Conservation (phyloP, 2,797 vertebrate genomes). For the Bovichtus variegatus region DNA sequence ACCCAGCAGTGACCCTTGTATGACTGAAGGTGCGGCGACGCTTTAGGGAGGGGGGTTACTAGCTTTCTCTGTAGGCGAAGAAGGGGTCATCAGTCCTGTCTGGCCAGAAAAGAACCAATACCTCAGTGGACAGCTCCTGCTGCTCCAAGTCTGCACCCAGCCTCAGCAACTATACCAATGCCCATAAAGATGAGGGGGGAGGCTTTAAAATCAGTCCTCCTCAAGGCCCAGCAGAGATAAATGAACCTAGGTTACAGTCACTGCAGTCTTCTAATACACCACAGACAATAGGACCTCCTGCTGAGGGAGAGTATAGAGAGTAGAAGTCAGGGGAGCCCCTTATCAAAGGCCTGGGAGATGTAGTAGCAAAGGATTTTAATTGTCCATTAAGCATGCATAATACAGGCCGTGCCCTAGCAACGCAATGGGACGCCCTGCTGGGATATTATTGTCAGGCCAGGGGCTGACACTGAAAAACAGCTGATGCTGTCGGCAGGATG, state of each 20-base stretch:
- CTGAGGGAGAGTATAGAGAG: slow-evolving; percentile 87
- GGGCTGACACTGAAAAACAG: slow-evolving; percentile 94
- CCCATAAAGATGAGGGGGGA: slow-evolving; percentile 83
- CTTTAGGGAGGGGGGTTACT: slow-evolving; percentile 51
- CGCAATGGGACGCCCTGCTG: slow-evolving; percentile 89
- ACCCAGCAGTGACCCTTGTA: slow-evolving; percentile 86
- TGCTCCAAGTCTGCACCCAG: slow-evolving; percentile 85
- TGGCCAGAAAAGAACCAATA: slow-evolving; percentile 90
- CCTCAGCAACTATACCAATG: slow-evolving; percentile 71
- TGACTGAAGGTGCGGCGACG: slow-evolving; percentile 74
- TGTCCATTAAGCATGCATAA: slow-evolving; percentile 99
- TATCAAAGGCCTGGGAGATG: slow-evolving; percentile 92
- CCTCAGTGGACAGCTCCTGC: slow-evolving; percentile 90
- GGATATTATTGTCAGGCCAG: slow-evolving; percentile 89
- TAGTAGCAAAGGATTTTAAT: slow-evolving; percentile 94
- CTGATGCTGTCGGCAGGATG: slow-evolving; percentile 94
- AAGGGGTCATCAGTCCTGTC: slow-evolving; percentile 91
- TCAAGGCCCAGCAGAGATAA: slow-evolving; percentile 89
- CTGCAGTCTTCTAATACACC: slow-evolving; percentile 91
- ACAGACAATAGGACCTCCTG: slow-evolving; percentile 91
- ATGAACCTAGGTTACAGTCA: slow-evolving; percentile 93
- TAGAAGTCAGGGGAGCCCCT: slow-evolving; percentile 87
- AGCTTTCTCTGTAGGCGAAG: slow-evolving; percentile 68
- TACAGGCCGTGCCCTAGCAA: slow-evolving; percentile 94
- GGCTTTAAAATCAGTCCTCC: slow-evolving; percentile 83